phyloP scores from a whole-genome alignment of 2,888 invertebrate species.

The Eudiplozoon nipponicum region DNA sequence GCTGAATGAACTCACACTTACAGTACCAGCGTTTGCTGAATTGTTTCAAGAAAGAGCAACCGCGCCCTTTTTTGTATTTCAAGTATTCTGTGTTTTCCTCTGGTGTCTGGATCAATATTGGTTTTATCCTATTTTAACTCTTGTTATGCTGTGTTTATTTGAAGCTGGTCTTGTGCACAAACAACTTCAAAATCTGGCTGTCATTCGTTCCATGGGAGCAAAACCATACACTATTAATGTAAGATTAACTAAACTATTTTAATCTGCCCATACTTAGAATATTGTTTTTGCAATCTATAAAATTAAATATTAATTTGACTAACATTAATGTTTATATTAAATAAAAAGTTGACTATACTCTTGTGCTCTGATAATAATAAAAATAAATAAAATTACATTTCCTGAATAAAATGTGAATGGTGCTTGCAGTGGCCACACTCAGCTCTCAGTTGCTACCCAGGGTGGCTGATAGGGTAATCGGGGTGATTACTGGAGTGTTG shows the following conservation, averaged over 20 bases:
- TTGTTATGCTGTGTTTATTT: slow-evolving; percentile 70
- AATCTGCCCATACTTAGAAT: not conserved
- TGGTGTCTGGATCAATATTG: slow-evolving; percentile 97
- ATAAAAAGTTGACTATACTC: too few relatives aligned
- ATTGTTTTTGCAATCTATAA: too few relatives aligned
- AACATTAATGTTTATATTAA: too few relatives aligned
- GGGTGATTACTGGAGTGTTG: too few relatives aligned
- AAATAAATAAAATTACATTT: too few relatives aligned
- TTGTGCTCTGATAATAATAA: too few relatives aligned
- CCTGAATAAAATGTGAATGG: too few relatives aligned
- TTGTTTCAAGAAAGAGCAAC: slow-evolving; percentile 83
- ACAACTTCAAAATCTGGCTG: slow-evolving; percentile 80
- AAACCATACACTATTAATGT: too few relatives aligned
- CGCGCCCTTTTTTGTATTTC: slow-evolving; percentile 96
- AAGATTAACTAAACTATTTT: slow-evolving; percentile 5
- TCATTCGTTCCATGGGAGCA: slow-evolving; percentile 94
- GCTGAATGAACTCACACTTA: slow-evolving; percentile 33
- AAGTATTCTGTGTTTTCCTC: slow-evolving; percentile 83
- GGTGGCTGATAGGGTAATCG: too few relatives aligned
- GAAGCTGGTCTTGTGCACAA: slow-evolving; percentile 92
- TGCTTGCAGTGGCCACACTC: too few relatives aligned
- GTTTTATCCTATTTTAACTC: slow-evolving; percentile 75
- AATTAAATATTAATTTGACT: too few relatives aligned
- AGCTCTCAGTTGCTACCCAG: too few relatives aligned
- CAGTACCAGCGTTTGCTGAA: slow-evolving; percentile 77